A percentile compares a stretch with the other conserved stretches of the same genome.
Evolutionary conservation across 1,140 invertebrate species (phyloP).

Genomic region (Episyrphus balteatus): DNA sequence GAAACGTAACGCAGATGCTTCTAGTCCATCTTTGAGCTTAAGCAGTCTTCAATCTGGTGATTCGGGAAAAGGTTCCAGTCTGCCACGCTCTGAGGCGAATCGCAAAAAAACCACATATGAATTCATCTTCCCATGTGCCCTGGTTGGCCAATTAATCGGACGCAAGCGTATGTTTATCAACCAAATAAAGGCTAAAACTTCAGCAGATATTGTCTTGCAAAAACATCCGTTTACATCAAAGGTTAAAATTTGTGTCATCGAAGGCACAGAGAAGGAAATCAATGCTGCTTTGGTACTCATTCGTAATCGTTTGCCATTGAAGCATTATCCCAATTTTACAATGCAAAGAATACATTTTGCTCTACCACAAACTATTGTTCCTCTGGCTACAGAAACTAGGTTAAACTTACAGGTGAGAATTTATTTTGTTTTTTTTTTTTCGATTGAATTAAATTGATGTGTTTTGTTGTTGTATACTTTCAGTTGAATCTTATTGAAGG

Average conservation of each 20-base stretch:
- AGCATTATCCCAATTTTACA: constrained; percentile 64
- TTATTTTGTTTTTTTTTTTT: constrained; percentile 1
- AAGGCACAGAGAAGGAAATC: constrained; percentile 66
- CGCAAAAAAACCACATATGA: constrained; percentile 44
- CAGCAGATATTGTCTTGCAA: constrained; percentile 66
- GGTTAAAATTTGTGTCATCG: constrained; percentile 70
- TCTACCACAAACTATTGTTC: constrained; percentile 37
- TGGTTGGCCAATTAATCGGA: constrained; percentile 83
- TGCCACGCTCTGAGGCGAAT: constrained; percentile 30
- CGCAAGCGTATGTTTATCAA: constrained; percentile 70
- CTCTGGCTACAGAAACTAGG: constrained; percentile 29
- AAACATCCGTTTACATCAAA: constrained; percentile 58
- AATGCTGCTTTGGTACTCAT: constrained; percentile 71
- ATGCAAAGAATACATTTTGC: constrained; percentile 63
- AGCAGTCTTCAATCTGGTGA: constrained; percentile 34
- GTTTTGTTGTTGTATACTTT: constrained; percentile 27
- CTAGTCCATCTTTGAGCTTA: constrained; percentile 32
- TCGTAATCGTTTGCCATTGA: constrained; percentile 67
- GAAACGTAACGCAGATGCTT: constrained; percentile 29
- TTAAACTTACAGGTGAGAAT: constrained; percentile 26
- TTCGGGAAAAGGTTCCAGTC: constrained; percentile 34
- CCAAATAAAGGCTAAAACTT: constrained; percentile 64
- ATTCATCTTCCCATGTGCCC: constrained; percentile 65
- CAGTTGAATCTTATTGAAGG: constrained; percentile 76
- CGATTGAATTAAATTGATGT: not conserved